Base-by-base conservation (phyloP, 2,888 invertebrate species). In the Reticulitermes lucifugus region DNA sequence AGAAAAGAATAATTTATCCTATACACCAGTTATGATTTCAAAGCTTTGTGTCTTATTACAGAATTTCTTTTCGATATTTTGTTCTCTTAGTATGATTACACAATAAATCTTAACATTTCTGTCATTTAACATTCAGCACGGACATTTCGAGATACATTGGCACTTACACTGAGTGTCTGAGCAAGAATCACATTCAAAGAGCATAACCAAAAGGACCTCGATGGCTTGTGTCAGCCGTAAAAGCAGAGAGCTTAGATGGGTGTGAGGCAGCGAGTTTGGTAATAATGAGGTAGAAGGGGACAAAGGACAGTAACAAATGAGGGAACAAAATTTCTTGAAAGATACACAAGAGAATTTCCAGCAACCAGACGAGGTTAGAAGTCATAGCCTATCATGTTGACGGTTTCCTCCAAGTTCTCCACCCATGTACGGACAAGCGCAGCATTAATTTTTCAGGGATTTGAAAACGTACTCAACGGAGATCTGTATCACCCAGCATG, bases 231-330 rank as follows among this genome's bases (percentile, higher is more conserved):
- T 10, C 25, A 14, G 70, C 25, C 12, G 6, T 70, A 25, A 70
- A 70, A 25, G 70, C 25, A 10, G 3, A 18, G n/a, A 29, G n/a
- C 25, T 29, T 41, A 41, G 14, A 41, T 12, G 21, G 41, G 22
- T 12, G 51, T 46, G 46, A 59, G 29, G 29, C 25, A 25, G 29
- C 22, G 55, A 18, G 41, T 80, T 1, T 14, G 80, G 59, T 80
- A 59, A 60, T 80, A 80, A 80, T 80, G 79, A 80, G 79, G 80
- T 35, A 29, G 14, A 29, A 29, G 55, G 80, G 29, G 80, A 29
- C 60, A 29, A 21, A 25, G 80, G 80, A 80, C 80, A 80, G 80
- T 80, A 60, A 80, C 80, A 80, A 80, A 80, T 80, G 80, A 80
- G 80, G 59, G 59, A 80, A 55, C 80, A 46, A 35, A 73, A 41